These are phyloP conservation scores for Tragelaphus oryx DNA, from an alignment of 2,797 vertebrate species.

Conservation along the genomic window DNA sequence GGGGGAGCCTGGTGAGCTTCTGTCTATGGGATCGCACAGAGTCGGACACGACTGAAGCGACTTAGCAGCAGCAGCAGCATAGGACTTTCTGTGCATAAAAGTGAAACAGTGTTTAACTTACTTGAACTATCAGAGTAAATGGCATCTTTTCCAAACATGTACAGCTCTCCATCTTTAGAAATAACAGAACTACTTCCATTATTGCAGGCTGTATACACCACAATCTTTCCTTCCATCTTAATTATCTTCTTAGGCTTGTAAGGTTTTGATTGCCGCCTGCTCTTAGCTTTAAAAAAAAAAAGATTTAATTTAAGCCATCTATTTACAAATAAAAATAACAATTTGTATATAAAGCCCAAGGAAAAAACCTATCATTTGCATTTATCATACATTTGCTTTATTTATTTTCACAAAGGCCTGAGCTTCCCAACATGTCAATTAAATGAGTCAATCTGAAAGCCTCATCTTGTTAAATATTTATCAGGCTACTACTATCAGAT, in stretches of 20 bases:
- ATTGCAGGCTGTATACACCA: conserved; percentile 95
- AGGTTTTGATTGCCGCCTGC: conserved; percentile 96
- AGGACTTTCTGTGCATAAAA: neutral
- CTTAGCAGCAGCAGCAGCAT: neutral
- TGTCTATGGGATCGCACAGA: too few species aligned
- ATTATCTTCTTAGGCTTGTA: conserved; percentile 99
- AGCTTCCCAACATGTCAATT: neutral
- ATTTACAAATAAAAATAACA: neutral
- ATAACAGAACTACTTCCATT: conserved; percentile 99
- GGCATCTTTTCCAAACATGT: conserved; percentile 99
- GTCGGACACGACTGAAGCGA: too few species aligned
- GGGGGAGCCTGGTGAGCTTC: too few species aligned
- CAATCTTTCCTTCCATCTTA: conserved; percentile 97
- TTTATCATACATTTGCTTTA: neutral
- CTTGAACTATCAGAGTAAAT: conserved; percentile 98
- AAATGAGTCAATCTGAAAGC: conserved; percentile 5
- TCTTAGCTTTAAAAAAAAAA: conserved; percentile 88
- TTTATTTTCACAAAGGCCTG: conserved; percentile 27
- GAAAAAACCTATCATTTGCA: neutral
- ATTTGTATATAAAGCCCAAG: conserved; percentile 12
- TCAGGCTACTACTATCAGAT: neutral
- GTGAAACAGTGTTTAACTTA: conserved; percentile 81
- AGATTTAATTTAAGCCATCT: conserved; percentile 37
- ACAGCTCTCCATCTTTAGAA: conserved; percentile 98
- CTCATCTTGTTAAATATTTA: neutral